phyloP scores from a whole-genome alignment of 2,113 vertebrate species.

The Pollimyrus isidori region DNA sequence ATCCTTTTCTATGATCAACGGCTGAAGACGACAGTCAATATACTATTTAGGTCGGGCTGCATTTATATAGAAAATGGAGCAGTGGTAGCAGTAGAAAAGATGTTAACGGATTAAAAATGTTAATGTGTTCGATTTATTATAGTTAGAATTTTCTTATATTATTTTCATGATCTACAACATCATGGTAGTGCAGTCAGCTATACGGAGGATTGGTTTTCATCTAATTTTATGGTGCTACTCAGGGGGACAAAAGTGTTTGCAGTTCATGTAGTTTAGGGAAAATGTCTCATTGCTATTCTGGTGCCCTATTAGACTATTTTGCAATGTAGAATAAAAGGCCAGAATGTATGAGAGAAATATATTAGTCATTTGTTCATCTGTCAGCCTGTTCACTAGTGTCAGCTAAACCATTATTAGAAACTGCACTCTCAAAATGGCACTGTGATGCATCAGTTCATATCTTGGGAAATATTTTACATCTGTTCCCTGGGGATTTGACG shows the following conservation, averaged over 20 bases:
- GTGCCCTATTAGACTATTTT: not conserved
- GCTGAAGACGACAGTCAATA: not conserved
- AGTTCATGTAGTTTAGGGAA: not conserved
- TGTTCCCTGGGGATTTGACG: not conserved
- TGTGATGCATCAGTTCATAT: not conserved
- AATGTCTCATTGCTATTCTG: not conserved
- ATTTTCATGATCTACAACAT: not conserved
- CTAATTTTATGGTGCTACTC: not conserved
- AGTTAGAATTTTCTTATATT: not conserved
- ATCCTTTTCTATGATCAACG: not conserved
- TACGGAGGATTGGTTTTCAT: not conserved
- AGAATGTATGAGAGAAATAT: not conserved
- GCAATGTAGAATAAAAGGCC: not conserved
- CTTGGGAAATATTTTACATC: not conserved
- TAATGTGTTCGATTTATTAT: not conserved
- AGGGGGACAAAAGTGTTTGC: not conserved
- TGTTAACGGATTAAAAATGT: not conserved
- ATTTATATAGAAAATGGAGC: not conserved
- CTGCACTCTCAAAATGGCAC: not conserved
- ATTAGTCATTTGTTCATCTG: slow-evolving; percentile 3
- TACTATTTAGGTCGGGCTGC: not conserved
- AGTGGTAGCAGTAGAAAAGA: not conserved
- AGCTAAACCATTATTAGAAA: not conserved
- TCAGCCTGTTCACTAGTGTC: not conserved
- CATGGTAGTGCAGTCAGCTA: not conserved